Evolutionary conservation across 2,797 vertebrate genomes (phyloP).

Genomic region (Platyrinchus mystaceus): DNA sequence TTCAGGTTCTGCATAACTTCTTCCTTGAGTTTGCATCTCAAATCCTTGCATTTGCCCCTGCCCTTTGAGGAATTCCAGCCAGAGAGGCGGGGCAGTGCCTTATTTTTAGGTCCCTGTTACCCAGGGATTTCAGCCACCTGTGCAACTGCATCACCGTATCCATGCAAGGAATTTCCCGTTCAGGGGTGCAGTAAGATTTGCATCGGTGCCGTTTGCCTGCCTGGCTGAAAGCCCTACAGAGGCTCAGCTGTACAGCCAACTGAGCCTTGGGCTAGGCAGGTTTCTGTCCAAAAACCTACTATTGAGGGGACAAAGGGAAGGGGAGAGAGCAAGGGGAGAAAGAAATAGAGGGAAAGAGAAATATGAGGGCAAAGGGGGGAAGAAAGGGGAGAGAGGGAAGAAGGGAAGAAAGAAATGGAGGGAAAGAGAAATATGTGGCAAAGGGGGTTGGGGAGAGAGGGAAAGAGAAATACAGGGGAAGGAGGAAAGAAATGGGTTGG

Average conservation of each 20-base stretch:
- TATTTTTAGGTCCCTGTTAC: conserved; percentile 50
- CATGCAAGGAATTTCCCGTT: background rate
- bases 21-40: background rate
- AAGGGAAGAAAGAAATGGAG: background rate
- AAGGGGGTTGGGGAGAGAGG: too few relatives aligned
- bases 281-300: background rate
- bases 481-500: background rate
- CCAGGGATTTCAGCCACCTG: conserved; percentile 50
- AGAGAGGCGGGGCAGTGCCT: background rate
- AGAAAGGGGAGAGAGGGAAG: background rate
- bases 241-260: background rate
- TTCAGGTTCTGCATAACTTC: background rate
- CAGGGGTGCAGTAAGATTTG: background rate
- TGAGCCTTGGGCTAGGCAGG: background rate
- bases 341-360: background rate
- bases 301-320: background rate
- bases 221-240: background rate
- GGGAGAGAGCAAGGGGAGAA: background rate
- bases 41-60: background rate
- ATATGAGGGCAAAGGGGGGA: accelerated
- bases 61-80: conserved; percentile 15
- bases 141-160: conserved; percentile 4
- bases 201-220: background rate
- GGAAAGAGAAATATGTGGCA: background rate
- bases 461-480: background rate